Evolutionary conservation across 2,797 vertebrate genomes (phyloP).

Genomic region (Bryconaethiops microstoma): DNA sequence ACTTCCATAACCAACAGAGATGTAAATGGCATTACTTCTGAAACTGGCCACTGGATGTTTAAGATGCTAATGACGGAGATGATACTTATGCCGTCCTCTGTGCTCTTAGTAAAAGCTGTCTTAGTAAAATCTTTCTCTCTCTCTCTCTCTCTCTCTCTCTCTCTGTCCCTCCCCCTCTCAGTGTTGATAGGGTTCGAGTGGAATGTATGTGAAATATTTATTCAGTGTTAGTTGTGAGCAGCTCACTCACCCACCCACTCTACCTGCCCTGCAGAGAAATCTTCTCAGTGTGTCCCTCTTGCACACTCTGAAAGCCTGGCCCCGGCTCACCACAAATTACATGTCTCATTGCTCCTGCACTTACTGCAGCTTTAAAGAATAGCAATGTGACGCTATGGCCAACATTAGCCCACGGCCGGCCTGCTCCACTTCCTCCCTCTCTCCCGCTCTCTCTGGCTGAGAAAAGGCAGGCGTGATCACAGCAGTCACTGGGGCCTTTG

Average conservation of each 20-base stretch:
- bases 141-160: slow-evolving; percentile 36
- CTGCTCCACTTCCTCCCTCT: slow-evolving; percentile 1
- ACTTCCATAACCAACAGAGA: neutral
- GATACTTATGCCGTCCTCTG: slow-evolving; percentile 54
- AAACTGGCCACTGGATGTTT: slow-evolving; percentile 37
- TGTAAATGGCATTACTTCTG: slow-evolving; percentile 30
- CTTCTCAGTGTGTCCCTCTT: slow-evolving; percentile 73
- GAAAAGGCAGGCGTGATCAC: slow-evolving; percentile 53
- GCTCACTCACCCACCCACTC: slow-evolving; percentile 73
- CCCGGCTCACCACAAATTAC: slow-evolving; percentile 74
- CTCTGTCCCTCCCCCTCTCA: slow-evolving; percentile 45
- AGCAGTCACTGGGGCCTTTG: slow-evolving; percentile 63
- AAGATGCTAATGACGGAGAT: slow-evolving; percentile 54
- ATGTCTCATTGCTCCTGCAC: slow-evolving; percentile 76
- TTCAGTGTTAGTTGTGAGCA: slow-evolving; percentile 74
- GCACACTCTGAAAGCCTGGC: slow-evolving; percentile 74
- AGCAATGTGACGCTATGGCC: slow-evolving; percentile 63
- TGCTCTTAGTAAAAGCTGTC: slow-evolving; percentile 51
- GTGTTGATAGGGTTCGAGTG: slow-evolving; percentile 74
- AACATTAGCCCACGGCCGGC: slow-evolving; percentile 65
- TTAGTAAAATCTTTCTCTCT: neutral
- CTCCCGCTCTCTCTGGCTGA: slow-evolving; percentile 7
- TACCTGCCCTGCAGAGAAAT: slow-evolving; percentile 77
- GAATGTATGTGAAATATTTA: slow-evolving; percentile 81
- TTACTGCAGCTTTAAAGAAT: slow-evolving; percentile 73